phyloP scores from a whole-genome alignment of 2,888 invertebrate genomes.

The Caenorhabditis parvicauda region DNA sequence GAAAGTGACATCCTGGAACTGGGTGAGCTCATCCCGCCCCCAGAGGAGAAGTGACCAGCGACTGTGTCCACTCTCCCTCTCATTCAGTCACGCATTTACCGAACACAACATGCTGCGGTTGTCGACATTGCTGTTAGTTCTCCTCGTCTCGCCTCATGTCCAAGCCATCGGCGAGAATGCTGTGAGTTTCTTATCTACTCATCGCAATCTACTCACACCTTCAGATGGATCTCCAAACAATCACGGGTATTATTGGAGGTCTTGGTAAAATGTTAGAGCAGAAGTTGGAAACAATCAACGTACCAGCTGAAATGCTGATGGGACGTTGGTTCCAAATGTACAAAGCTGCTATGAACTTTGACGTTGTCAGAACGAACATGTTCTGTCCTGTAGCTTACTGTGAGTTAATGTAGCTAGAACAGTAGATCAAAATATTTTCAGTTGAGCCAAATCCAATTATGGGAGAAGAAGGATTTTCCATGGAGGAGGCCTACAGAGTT shows the following conservation, averaged over 20 bases:
- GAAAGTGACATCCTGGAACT: not conserved
- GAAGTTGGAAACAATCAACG: conserved; percentile 57
- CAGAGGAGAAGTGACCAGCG: conserved; percentile 22
- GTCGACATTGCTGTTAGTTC: conserved; percentile 20
- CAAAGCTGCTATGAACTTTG: conserved; percentile 63
- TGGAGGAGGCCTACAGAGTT: conserved; percentile 62
- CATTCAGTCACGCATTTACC: no score
- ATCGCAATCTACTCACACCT: conserved; percentile 7
- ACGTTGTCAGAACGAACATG: conserved; percentile 62
- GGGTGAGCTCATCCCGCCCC: not conserved
- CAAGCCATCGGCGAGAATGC: conserved; percentile 58
- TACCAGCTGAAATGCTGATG: conserved; percentile 60
- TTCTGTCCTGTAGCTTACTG: conserved; percentile 63
- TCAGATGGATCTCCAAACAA: conserved; percentile 61
- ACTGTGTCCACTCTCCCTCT: no score
- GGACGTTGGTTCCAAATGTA: conserved; percentile 63
- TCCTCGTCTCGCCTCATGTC: conserved; percentile 10
- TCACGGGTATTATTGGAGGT: conserved; percentile 61
- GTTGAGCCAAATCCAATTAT: conserved; percentile 61
- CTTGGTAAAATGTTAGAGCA: conserved; percentile 60
- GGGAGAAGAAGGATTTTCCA: conserved; percentile 63
- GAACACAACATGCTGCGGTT: conserved; percentile 15
- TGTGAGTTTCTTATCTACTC: conserved; percentile 34
- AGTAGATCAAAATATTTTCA: conserved; percentile 27
- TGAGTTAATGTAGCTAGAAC: conserved; percentile 29